Evolutionary conservation across 2,797 vertebrate genomes (phyloP).

Genomic region (Premnoplex brunnescens): DNA sequence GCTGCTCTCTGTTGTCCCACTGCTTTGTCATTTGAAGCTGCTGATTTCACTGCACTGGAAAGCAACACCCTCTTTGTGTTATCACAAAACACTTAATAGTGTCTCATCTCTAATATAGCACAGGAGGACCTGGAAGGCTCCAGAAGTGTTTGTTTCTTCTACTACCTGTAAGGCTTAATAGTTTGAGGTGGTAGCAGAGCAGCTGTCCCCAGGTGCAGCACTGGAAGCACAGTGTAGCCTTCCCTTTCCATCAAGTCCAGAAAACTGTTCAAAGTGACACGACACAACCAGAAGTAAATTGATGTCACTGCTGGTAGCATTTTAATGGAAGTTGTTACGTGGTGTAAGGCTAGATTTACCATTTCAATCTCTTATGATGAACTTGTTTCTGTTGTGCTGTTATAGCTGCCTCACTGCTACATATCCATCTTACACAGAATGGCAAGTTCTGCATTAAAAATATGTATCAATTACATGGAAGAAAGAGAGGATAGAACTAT

Average conservation of each 20-base stretch:
- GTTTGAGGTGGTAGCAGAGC: neutral
- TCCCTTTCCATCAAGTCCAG: neutral
- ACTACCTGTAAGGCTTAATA: neutral
- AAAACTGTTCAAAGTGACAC: neutral
- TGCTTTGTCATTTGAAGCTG: neutral
- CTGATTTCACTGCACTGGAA: neutral
- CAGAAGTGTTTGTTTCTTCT: neutral
- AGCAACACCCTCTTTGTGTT: neutral
- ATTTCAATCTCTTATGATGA: neutral
- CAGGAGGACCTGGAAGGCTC: neutral
- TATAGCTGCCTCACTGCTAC: neutral
- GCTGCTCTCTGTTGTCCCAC: neutral
- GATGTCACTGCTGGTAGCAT: neutral
- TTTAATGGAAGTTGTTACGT: neutral
- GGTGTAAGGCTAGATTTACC: neutral
- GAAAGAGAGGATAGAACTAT: neutral
- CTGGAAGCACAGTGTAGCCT: fast-evolving
- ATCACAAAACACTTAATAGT: neutral
- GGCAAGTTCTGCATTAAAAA: neutral
- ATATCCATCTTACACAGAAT: neutral
- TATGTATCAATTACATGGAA: neutral
- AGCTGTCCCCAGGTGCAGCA: neutral
- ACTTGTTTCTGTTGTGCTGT: neutral
- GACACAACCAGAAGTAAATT: neutral
- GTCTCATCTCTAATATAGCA: neutral